Evolutionary conservation across 2,888 invertebrate genomes (phyloP).

Genomic region (Protonemura montana): DNA sequence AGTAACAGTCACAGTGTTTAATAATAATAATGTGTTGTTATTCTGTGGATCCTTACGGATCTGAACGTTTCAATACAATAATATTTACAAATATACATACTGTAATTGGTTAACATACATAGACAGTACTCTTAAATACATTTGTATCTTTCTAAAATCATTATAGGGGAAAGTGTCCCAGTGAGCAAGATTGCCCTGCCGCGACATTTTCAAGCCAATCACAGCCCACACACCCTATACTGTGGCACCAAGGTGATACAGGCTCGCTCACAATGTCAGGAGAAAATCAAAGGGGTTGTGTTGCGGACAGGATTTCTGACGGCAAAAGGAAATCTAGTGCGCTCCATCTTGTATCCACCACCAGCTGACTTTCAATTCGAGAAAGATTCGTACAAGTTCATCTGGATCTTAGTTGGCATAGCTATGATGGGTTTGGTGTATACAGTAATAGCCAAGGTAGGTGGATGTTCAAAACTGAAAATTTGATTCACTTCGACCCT

Average conservation of each 20-base stretch:
- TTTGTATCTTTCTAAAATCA: no score
- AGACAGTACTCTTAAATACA: no score
- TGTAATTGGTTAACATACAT: no score
- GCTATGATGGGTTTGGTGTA: slow-evolving; percentile 64
- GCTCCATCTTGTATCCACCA: slow-evolving; percentile 66
- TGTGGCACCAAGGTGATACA: slow-evolving; percentile 44
- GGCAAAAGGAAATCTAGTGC: slow-evolving; percentile 63
- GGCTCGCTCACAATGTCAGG: slow-evolving; percentile 31
- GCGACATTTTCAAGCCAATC: slow-evolving; percentile 79
- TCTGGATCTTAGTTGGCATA: slow-evolving; percentile 61
- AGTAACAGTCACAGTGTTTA: no score
- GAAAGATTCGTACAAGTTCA: slow-evolving; percentile 62
- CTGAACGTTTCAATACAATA: no score
- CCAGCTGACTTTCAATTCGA: slow-evolving; percentile 66
- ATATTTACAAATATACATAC: no score
- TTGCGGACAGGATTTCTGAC: slow-evolving; percentile 60
- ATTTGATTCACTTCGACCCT: no score
- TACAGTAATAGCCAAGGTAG: slow-evolving; percentile 64
- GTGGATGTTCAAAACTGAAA: not conserved
- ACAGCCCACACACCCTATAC: slow-evolving; percentile 1
- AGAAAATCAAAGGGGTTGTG: slow-evolving; percentile 54
- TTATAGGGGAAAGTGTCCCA: slow-evolving; percentile 88
- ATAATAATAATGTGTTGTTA: no score
- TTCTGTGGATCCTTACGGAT: no score
- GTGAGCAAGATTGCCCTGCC: slow-evolving; percentile 83